Base-by-base conservation (phyloP, 2,113 vertebrate species). In the Nanorana parkeri region DNA sequence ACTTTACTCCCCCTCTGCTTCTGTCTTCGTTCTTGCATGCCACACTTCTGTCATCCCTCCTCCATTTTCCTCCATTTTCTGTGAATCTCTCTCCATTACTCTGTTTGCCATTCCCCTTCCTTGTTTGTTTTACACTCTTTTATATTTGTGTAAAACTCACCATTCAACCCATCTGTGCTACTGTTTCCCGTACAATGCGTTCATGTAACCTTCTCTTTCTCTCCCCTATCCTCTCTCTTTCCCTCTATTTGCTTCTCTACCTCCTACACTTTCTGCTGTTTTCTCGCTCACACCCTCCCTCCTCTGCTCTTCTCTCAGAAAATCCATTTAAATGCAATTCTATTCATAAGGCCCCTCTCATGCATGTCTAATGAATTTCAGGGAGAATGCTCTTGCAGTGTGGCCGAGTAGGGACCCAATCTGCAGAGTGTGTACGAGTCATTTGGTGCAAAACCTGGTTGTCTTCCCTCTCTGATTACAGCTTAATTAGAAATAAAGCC, bases 401-500 rank as follows among this genome's bases (percentile, higher is more conserved):
- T 86, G 88, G 89, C 91, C 83, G 78, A 87, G 89, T 5, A 84
- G 91, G 90, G 92, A 88, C 91, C 92, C 89, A 90, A 91, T 87
- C 89, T 54, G 68, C 90, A 65, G 86, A 87, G 91, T 91, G 91
- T 82, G 91, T 88, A 90, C 92, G 90, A 93, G 92, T 91, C 91
- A 92, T 93, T 92, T 92, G 92, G 90, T 91, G 90, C 88, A 90
- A 91, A 92, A 91, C 91, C 93, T 91, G 93, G 92, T 91, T 93
- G 92, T 68, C 89, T 86, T 89, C 90, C 90, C 86, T 86, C 90
- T 90, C 92, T 94, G 92, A 94, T 94, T 93, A 92, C 90, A 85
- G 90, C 85, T 86, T 94, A 92, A 94, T 94, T 94, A 94, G 93
- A 91, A 94, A 91, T 91, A 91, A 92, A 93, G 92, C 92, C 93